phyloP scores from a whole-genome alignment of 2,888 invertebrate genomes.

The Zaprionus bogoriensis region DNA sequence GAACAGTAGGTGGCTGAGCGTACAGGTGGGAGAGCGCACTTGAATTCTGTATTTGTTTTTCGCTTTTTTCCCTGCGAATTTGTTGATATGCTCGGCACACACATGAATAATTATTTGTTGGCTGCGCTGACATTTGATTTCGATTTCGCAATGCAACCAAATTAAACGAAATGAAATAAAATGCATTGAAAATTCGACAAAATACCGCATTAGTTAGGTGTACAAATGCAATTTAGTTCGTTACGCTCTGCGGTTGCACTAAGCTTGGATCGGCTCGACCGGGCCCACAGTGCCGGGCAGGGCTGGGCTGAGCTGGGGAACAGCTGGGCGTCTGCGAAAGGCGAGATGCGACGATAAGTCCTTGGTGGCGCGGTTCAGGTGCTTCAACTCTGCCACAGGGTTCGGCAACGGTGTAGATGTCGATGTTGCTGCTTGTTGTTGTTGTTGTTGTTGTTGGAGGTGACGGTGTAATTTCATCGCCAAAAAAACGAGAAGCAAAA shows the following conservation, averaged over 20 bases:
- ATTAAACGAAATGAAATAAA: slow-evolving; percentile 56
- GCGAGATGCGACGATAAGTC: slow-evolving; percentile 47
- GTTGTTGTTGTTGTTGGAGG: slow-evolving; percentile 19
- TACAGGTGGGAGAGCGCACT: neutral
- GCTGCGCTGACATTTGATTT: slow-evolving; percentile 59
- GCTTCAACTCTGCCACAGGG: slow-evolving; percentile 62
- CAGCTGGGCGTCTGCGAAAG: neutral
- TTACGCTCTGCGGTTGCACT: slow-evolving; percentile 69
- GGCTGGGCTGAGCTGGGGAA: neutral
- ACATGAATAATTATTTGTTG: slow-evolving; percentile 68
- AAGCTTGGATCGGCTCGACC: slow-evolving; percentile 10
- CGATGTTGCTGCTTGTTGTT: slow-evolving; percentile 10
- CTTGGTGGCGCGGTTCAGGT: slow-evolving; percentile 68
- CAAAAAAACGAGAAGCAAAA: slow-evolving; percentile 37
- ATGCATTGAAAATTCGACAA: slow-evolving; percentile 30
- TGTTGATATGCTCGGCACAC: slow-evolving; percentile 26
- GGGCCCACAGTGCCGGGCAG: neutral
- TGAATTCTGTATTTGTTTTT: slow-evolving; percentile 39
- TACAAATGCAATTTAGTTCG: slow-evolving; percentile 76
- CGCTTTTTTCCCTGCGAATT: slow-evolving; percentile 47
- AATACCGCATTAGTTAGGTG: slow-evolving; percentile 71
- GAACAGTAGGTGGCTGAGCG: no score
- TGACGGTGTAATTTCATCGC: slow-evolving; percentile 70
- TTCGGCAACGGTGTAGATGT: slow-evolving; percentile 31
- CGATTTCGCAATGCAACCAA: slow-evolving; percentile 31